Conservation (phyloP, 1,140 invertebrate species). For the Proctacanthus coquilletti region DNA sequence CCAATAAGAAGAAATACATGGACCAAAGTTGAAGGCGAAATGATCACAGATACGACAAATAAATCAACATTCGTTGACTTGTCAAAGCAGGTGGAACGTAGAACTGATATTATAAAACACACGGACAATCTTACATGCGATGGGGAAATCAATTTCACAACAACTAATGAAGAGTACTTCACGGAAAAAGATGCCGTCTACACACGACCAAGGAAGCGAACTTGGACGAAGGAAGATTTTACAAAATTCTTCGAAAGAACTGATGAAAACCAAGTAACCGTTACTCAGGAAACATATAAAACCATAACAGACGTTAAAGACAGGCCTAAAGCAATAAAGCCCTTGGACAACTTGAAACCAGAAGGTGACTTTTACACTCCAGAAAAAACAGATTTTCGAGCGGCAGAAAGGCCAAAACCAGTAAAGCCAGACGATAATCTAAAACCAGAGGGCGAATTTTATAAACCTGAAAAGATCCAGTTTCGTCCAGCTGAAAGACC, state of each 20-base stretch:
- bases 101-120: conserved; percentile 39
- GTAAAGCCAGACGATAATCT: conserved; percentile 45
- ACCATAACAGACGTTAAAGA: conserved; percentile 36
- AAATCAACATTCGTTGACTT: conserved; percentile 48
- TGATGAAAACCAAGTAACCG: conserved; percentile 34
- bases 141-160: conserved; percentile 38
- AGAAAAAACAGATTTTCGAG: conserved; percentile 31
- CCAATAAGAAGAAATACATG: conserved; percentile 65
- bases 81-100: conserved; percentile 37
- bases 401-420: conserved; percentile 38
- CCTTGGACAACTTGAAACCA: conserved; percentile 43
- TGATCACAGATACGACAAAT: conserved; percentile 47
- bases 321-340: conserved; percentile 35
- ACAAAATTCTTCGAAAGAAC: conserved; percentile 46
- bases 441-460: conserved; percentile 39
- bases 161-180: conserved; percentile 42
- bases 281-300: conserved; percentile 31
- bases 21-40: conserved; percentile 58
- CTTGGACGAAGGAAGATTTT: conserved; percentile 53
- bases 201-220: conserved; percentile 38
- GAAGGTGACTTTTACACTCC: conserved; percentile 41
- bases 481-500: conserved; percentile 37
- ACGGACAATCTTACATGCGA: conserved; percentile 40
- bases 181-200: conserved; percentile 38
- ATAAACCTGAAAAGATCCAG: conserved; percentile 23